Conservation (phyloP, 2,888 invertebrate genomes). For the Apantesis nais region DNA sequence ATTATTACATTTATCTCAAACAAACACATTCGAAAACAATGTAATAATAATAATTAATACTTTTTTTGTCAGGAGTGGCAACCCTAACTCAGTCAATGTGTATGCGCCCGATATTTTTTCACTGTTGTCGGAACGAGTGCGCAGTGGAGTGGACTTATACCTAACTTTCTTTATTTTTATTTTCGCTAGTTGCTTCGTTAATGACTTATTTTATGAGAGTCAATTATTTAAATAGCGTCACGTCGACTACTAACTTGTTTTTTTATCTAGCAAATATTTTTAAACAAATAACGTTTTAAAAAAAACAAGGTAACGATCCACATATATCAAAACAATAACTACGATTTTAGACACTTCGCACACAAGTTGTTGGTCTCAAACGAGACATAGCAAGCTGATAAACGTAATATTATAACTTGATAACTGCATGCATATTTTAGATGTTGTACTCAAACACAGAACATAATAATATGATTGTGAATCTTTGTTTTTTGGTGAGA, state of each 20-base stretch:
- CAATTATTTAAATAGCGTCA: not conserved
- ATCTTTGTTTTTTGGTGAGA: no score
- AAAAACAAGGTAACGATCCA: not conserved
- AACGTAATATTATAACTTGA: no score
- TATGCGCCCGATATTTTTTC: conserved; percentile 85
- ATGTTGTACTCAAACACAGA: no score
- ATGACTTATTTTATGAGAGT: conserved; percentile 28
- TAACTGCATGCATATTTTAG: no score
- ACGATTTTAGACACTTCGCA: no score
- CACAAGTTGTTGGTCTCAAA: no score
- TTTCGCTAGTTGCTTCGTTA: conserved; percentile 28
- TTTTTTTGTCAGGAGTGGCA: conserved; percentile 61
- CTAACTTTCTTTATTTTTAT: conserved; percentile 37
- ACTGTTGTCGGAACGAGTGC: conserved; percentile 64
- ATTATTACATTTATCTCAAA: no score
- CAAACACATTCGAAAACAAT: conserved; percentile 13
- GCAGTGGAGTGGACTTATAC: conserved; percentile 58
- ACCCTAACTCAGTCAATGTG: conserved; percentile 70
- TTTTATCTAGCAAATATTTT: not conserved
- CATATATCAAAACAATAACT: not conserved
- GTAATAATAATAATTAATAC: conserved; percentile 61
- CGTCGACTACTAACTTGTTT: conserved; percentile 1
- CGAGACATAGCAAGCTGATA: no score
- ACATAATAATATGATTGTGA: no score
- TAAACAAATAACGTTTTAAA: not conserved